phyloP scores from a whole-genome alignment of 2,113 vertebrate species.

The Colinus virginianus region DNA sequence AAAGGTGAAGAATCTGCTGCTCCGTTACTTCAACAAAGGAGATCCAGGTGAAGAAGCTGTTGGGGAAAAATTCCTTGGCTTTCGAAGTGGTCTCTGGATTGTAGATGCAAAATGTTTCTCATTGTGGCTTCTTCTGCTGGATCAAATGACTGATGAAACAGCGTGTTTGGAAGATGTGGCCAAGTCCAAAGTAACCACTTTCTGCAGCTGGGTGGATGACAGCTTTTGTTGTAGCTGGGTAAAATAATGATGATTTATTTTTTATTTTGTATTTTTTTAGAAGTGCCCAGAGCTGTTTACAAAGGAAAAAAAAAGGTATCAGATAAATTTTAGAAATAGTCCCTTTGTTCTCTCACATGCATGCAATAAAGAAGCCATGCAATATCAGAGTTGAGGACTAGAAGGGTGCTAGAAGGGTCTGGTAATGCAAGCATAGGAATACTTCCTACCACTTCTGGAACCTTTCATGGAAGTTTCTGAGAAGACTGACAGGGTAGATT shows the following conservation, averaged over 20 bases:
- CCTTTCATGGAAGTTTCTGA: constrained; percentile 1
- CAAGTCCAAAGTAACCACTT: constrained; percentile 47
- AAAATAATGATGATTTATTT: not conserved
- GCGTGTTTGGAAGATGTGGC: constrained; percentile 21
- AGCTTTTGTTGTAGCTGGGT: constrained; percentile 8
- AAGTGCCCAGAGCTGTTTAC: constrained; percentile 35
- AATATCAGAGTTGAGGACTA: not conserved
- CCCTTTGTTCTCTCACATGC: not conserved
- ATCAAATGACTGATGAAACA: constrained; percentile 39
- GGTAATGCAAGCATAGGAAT: not conserved
- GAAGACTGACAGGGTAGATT: not conserved
- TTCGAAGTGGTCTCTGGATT: constrained; percentile 24
- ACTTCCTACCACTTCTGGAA: not conserved
- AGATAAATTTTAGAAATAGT: not conserved
- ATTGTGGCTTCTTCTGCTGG: constrained; percentile 57
- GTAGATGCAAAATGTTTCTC: constrained; percentile 45
- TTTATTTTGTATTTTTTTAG: not conserved
- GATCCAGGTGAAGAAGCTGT: not conserved
- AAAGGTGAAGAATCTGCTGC: not conserved
- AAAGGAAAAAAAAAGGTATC: constrained; percentile 18
- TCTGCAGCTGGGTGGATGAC: constrained; percentile 5
- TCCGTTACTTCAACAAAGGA: not conserved
- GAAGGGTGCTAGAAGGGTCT: not conserved
- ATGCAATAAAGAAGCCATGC: not conserved
- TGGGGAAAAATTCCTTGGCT: not conserved